phyloP scores from a whole-genome alignment of 1,140 invertebrate species.

The Colletes latitarsis region DNA sequence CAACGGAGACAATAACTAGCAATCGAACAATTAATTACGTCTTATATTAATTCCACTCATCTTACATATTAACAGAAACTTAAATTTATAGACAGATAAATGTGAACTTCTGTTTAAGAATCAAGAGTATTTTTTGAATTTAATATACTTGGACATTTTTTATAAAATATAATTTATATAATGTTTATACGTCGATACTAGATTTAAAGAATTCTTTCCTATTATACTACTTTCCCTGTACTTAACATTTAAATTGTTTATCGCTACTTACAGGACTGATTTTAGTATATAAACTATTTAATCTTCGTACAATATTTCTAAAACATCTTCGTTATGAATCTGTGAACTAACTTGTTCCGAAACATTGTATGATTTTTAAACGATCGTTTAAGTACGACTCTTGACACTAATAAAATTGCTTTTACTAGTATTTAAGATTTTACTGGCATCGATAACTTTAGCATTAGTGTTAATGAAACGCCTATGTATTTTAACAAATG shows the following conservation, averaged over 20 bases:
- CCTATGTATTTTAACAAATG: neutral
- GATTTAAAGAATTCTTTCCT: no score
- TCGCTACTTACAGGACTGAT: neutral
- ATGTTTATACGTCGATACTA: no score
- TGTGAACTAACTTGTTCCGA: neutral
- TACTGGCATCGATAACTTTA: neutral
- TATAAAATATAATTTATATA: no score
- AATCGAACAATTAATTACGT: neutral
- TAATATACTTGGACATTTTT: no score
- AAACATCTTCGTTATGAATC: neutral
- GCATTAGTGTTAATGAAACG: neutral
- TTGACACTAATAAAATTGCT: conserved; percentile 8
- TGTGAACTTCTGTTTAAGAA: neutral
- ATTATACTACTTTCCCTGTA: no score
- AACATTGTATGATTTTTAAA: conserved; percentile 5
- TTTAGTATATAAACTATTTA: neutral
- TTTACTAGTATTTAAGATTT: neutral
- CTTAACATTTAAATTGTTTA: neutral
- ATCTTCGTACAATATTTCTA: neutral
- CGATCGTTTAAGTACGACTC: neutral
- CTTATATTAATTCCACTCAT: neutral
- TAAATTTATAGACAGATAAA: neutral
- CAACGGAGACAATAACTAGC: conserved; percentile 12
- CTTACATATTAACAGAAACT: neutral
- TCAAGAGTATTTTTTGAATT: neutral